Conservation (phyloP, 1,140 invertebrate species). For the Papilio polyxenes region DNA sequence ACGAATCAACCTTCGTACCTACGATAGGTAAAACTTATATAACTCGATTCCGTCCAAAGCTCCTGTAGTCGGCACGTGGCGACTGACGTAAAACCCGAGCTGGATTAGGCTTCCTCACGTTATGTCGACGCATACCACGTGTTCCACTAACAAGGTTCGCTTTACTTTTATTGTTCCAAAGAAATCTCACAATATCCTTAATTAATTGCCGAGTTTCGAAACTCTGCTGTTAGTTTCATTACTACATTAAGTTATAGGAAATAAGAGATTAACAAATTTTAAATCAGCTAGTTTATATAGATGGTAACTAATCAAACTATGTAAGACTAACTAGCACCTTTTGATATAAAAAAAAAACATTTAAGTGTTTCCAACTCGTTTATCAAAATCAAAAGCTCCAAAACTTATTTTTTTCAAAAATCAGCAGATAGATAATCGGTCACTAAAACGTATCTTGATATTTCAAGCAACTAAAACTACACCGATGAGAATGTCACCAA, state of each 20-base stretch:
- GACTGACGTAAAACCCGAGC: neutral
- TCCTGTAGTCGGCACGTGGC: conserved; percentile 10
- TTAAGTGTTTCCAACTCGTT: too few relatives aligned
- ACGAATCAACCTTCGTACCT: neutral
- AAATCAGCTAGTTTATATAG: neutral
- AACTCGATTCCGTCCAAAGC: neutral
- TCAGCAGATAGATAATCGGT: neutral
- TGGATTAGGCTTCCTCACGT: conserved; percentile 28
- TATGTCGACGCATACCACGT: conserved; percentile 2
- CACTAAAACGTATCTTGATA: neutral
- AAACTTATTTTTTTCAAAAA: too few relatives aligned
- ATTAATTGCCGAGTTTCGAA: neutral
- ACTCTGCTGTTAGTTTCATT: neutral
- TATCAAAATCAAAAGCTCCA: too few relatives aligned
- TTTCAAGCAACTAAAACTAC: neutral
- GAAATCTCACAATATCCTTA: neutral
- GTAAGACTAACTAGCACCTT: too few relatives aligned
- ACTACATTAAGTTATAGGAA: neutral
- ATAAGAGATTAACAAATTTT: neutral
- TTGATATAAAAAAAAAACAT: too few relatives aligned
- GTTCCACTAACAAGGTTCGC: neutral
- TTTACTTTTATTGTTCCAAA: neutral
- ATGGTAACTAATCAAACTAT: neutral
- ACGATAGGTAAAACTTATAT: neutral
- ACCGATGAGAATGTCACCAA: neutral